A percentile compares a stretch with the other conserved stretches of the same genome.
Evolutionary conservation across 2,888 invertebrate species (phyloP).

Genomic region (Spatulosminthurus flaviceps): DNA sequence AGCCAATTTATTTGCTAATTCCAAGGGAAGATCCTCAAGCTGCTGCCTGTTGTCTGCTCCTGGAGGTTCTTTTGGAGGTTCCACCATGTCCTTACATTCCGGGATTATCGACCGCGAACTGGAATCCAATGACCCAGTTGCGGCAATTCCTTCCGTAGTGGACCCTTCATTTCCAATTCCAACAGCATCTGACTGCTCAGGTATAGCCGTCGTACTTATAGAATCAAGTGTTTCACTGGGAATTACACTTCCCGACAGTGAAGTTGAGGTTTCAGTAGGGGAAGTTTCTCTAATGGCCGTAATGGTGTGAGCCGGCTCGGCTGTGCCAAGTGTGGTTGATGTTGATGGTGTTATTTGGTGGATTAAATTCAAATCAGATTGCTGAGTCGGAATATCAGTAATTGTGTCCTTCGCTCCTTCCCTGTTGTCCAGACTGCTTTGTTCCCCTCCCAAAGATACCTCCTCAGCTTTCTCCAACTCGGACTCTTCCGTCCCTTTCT

Average conservation of each 20-base stretch:
- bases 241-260: background rate
- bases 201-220: background rate
- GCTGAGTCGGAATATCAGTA: background rate
- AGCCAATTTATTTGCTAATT: no score
- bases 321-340: background rate
- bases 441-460: no score
- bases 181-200: slow-evolving; percentile 1
- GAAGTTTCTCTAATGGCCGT: background rate
- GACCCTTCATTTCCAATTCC: background rate
- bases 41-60: slow-evolving; percentile 22
- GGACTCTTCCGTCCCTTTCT: background rate
- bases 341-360: background rate
- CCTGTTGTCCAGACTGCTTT: no score
- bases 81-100: slow-evolving; percentile 25
- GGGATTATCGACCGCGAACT: slow-evolving; percentile 33
- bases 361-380: background rate
- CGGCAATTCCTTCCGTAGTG: background rate
- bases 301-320: background rate
- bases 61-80: no score
- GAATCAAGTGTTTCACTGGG: background rate
- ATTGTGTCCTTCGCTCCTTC: background rate
- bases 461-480: background rate
- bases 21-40: background rate
- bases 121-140: slow-evolving; percentile 30
- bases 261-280: background rate